Conservation (phyloP, 2,113 vertebrate species). For the Hippocampus abdominalis region DNA sequence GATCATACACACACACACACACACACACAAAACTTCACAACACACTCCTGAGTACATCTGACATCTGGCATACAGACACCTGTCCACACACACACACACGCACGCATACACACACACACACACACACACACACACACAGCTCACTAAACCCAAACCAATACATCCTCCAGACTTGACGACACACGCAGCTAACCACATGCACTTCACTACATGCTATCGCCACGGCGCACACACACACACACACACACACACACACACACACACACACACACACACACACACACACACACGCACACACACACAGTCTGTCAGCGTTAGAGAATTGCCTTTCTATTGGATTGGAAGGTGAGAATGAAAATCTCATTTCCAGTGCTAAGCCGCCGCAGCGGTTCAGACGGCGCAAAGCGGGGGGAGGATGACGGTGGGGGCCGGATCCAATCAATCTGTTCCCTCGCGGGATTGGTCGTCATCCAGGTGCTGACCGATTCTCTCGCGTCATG, state of each 20-base stretch:
- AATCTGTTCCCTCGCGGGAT: conserved; percentile 54
- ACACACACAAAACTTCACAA: too few relatives aligned
- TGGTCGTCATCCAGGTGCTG: conserved; percentile 52
- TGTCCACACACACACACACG: conserved; percentile 15
- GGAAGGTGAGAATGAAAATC: conserved; percentile 69
- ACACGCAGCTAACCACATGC: not conserved
- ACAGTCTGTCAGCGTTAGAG: conserved; percentile 26
- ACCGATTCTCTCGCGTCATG: conserved; percentile 47
- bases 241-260: not conserved
- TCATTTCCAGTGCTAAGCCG: conserved; percentile 62
- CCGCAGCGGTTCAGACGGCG: conserved; percentile 30
- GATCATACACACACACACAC: too few relatives aligned
- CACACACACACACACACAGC: conserved; percentile 5
- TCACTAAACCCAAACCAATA: too few relatives aligned
- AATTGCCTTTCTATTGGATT: conserved; percentile 47
- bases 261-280: conserved; percentile 10
- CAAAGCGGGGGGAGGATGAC: not conserved
- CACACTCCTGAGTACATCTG: conserved; percentile 5
- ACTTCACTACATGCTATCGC: not conserved
- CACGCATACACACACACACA: conserved; percentile 10
- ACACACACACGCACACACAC: conserved; percentile 5
- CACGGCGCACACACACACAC: too few relatives aligned
- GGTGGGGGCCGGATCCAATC: conserved; percentile 56
- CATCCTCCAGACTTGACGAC: too few relatives aligned
- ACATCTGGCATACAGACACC: conserved; percentile 36